Evolutionary conservation across 2,888 invertebrate genomes (phyloP), one percentile per base, ranked within the genome.

Genomic region (Cryptocheilus praepositus): DNA sequence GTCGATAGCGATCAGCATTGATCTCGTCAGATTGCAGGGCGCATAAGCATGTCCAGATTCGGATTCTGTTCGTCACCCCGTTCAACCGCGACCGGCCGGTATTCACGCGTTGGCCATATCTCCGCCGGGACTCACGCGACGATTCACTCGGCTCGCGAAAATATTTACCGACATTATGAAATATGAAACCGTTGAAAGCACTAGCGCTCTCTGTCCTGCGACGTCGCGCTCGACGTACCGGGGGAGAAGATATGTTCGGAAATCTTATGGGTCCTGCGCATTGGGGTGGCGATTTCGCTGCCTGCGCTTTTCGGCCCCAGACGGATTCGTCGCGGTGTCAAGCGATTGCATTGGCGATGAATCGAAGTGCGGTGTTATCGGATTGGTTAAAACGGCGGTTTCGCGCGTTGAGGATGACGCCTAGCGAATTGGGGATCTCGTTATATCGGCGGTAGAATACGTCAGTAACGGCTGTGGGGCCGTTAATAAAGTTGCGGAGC

Each of bases 141-240:
- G 21, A 43, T 56, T 46, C 51, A 3, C 52, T 57, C 54, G 61
- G 60, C 53, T 44, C 28, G 51, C 43, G 52, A 36, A 73, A 71
- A 73, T 73, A 71, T 76, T 73, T 76, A 73, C 67, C 67, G 63
- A 63, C 73, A 67, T 69, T 61, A 59, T 51, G 58, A 64, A 61
- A 62, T 65, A 59, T 64, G 72, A 59, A 61, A 70, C 53, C 56
- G 54, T 57, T 21, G 45, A 51, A 16, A 43, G 51, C 16, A 68
- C 75, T 74, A 53, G 75, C 74, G 71, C 71, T 13, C 65, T 74
- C 75, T 74, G 28, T 58, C 36, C 55, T 8, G n/a, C 15, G n/a
- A 36, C 11, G 36, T 11, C 2, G 36, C 36, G 36, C 36, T 36
- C 36, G 36, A 36, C 36, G 36, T 16, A n/a, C 49, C 2, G n/a